Conservation (phyloP, 1,140 invertebrate species). For the Micrasema longulum region DNA sequence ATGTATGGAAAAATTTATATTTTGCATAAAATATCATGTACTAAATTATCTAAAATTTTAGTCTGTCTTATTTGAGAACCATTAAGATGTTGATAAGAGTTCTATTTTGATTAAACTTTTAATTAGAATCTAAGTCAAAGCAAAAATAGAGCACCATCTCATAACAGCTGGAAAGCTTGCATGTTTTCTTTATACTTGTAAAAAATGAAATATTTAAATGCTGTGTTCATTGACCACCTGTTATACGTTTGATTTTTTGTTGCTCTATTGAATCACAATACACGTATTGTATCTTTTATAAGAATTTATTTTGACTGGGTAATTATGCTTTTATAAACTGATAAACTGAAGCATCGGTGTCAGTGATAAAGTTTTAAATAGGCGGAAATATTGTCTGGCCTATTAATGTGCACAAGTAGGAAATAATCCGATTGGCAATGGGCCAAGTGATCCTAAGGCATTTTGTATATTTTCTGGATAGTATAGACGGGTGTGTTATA, state of each 20-base stretch:
- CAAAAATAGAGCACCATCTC: too few species aligned
- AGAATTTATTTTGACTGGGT: neutral
- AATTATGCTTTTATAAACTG: neutral
- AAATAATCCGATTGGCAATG: slow-evolving; percentile 39
- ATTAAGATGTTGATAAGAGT: too few species aligned
- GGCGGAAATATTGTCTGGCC: slow-evolving; percentile 27
- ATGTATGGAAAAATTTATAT: too few species aligned
- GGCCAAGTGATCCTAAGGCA: slow-evolving; percentile 49
- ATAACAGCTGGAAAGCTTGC: neutral
- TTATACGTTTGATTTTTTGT: neutral
- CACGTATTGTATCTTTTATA: neutral
- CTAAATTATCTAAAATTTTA: too few species aligned
- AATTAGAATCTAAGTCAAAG: too few species aligned
- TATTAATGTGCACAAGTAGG: slow-evolving; percentile 31
- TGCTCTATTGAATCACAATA: neutral
- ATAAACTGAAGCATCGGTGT: neutral
- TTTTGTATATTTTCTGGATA: slow-evolving; percentile 48
- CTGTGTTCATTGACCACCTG: neutral
- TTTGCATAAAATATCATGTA: too few species aligned
- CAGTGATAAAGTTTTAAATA: slow-evolving; percentile 20
- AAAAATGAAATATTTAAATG: neutral
- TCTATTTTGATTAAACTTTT: too few species aligned
- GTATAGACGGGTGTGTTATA: slow-evolving; percentile 40
- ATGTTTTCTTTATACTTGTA: neutral
- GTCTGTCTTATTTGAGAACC: too few species aligned